Conservation (phyloP, 1,140 invertebrate species). For the Drosophila mayri region DNA sequence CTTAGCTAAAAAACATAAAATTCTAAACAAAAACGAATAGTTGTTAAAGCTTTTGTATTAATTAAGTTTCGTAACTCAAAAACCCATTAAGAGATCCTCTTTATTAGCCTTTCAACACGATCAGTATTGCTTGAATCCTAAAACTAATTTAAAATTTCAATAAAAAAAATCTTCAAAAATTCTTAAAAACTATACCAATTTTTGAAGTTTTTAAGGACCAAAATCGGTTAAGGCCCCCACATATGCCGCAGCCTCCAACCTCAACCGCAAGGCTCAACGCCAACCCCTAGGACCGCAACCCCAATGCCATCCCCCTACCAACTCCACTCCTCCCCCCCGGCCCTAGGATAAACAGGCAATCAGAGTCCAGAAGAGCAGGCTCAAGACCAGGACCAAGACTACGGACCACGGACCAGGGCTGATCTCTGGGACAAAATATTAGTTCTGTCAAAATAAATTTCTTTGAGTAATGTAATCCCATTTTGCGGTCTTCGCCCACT, state of each 20-base stretch:
- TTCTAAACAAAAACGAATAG: background rate
- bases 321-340: too few relatives aligned
- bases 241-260: background rate
- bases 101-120: background rate
- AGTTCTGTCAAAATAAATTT: conserved; percentile 85
- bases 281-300: background rate
- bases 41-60: background rate
- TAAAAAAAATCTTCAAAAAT: background rate
- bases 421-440: conserved; percentile 82
- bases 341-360: conserved; percentile 25
- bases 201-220: background rate
- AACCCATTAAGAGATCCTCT: background rate
- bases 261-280: conserved; percentile 12
- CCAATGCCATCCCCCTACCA: background rate
- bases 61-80: background rate
- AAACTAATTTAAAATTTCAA: background rate
- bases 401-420: conserved; percentile 30
- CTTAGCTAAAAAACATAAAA: background rate
- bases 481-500: conserved; percentile 79
- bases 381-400: conserved; percentile 11
- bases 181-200: background rate
- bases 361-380: conserved; percentile 46
- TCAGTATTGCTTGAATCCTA: background rate
- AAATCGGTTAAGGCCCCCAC: background rate
- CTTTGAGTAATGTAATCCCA: conserved; percentile 84